These are phyloP conservation scores for Drosophila percnosoma DNA, from an alignment of 2,888 invertebrate species.

Conservation along the genomic window DNA sequence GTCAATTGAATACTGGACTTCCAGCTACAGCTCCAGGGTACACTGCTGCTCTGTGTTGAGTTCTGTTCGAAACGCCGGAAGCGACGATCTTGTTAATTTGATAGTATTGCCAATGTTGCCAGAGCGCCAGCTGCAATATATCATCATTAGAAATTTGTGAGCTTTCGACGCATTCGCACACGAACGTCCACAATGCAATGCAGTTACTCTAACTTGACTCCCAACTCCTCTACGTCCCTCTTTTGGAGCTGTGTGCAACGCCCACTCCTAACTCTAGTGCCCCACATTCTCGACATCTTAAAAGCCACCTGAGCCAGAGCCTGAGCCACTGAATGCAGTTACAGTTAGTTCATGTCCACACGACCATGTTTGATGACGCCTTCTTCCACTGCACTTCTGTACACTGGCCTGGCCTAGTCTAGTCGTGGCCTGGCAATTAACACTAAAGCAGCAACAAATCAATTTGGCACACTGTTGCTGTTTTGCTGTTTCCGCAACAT, in stretches of 20 bases:
- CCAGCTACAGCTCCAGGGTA: constrained; percentile 4
- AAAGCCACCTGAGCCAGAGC: constrained; percentile 54
- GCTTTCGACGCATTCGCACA: constrained; percentile 77
- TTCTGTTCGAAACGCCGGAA: constrained; percentile 68
- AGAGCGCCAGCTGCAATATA: constrained; percentile 64
- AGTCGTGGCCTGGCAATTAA: constrained; percentile 77
- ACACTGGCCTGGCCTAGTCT: constrained; percentile 17
- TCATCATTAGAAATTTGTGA: constrained; percentile 82
- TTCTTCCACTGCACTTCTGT: constrained; percentile 33
- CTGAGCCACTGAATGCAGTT: constrained; percentile 49
- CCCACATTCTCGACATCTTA: constrained; percentile 58
- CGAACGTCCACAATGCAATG: constrained; percentile 68
- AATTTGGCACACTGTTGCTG: constrained; percentile 75
- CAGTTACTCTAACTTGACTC: neutral
- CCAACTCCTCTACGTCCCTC: neutral
- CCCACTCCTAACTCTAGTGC: constrained; percentile 65
- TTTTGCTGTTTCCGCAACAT: constrained; percentile 71
- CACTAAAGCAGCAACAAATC: constrained; percentile 80
- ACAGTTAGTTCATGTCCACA: constrained; percentile 76
- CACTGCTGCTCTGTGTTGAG: constrained; percentile 12
- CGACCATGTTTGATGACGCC: constrained; percentile 50
- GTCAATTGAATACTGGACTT: constrained; percentile 65
- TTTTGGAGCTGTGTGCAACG: constrained; percentile 31
- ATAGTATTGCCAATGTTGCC: constrained; percentile 66
- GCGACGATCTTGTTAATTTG: constrained; percentile 81